These are phyloP conservation scores for Rhagoletis pomonella DNA, from an alignment of 1,140 invertebrate genomes.

Conservation along the genomic window DNA sequence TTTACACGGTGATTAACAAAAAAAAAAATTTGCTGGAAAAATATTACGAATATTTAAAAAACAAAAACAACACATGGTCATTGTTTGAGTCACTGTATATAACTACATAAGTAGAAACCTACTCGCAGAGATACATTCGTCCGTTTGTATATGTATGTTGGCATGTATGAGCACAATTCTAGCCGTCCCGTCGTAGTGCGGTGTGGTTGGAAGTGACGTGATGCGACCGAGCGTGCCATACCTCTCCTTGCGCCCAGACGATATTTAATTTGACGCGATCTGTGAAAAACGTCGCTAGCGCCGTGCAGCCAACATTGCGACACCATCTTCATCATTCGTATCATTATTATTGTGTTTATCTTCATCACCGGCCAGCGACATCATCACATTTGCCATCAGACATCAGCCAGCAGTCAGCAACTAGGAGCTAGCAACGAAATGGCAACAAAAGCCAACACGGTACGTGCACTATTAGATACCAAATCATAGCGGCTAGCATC, in stretches of 20 bases:
- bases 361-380: conserved; percentile 17
- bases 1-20: too few species aligned
- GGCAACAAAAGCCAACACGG: not conserved
- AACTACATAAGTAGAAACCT: not conserved
- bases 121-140: not conserved
- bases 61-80: too few species aligned
- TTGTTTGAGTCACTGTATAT: not conserved
- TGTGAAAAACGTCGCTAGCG: conserved; percentile 49
- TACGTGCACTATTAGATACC: not conserved
- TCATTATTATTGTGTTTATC: conserved; percentile 50
- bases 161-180: conserved; percentile 48
- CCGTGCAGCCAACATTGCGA: conserved; percentile 43
- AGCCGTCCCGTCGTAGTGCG: conserved; percentile 57
- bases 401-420: not conserved
- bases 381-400: conserved; percentile 41
- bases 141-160: conserved; percentile 1
- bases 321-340: conserved; percentile 49
- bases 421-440: not conserved
- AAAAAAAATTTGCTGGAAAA: too few species aligned
- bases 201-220: conserved; percentile 55
- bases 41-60: too few species aligned
- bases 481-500: not conserved
- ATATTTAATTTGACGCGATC: conserved; percentile 57
- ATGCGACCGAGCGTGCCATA: conserved; percentile 53
- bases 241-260: conserved; percentile 56